These are phyloP conservation scores for Erpetoichthys calabaricus DNA, from an alignment of 2,797 vertebrate species.

Conservation along the genomic window DNA sequence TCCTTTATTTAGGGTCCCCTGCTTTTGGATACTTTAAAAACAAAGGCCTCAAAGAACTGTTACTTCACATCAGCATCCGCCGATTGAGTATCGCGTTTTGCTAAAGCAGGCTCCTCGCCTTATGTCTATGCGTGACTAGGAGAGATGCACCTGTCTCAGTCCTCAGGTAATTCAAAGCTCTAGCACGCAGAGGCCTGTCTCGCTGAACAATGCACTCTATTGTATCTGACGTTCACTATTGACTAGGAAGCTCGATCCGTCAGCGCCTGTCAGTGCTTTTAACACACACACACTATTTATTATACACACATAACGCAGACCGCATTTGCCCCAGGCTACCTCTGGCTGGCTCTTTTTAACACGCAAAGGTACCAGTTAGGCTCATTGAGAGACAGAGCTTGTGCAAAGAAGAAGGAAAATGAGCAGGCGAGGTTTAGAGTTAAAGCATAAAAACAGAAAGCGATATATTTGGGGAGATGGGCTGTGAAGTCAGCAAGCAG, in stretches of 20 bases:
- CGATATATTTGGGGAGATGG: too few species aligned
- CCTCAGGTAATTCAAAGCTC: slow-evolving; percentile 57
- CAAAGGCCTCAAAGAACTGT: too few species aligned
- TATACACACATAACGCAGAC: slow-evolving; percentile 44
- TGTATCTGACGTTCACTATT: slow-evolving; percentile 55
- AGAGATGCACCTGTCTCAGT: slow-evolving; percentile 80
- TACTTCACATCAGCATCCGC: too few species aligned
- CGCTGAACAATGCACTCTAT: slow-evolving; percentile 68
- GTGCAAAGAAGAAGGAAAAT: too few species aligned
- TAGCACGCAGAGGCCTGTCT: slow-evolving; percentile 70
- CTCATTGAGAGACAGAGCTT: slow-evolving; percentile 7
- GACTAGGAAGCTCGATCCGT: slow-evolving; percentile 52
- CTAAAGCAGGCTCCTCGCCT: too few species aligned
- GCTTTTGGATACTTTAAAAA: too few species aligned
- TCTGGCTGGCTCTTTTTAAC: slow-evolving; percentile 45
- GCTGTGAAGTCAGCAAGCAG: too few species aligned
- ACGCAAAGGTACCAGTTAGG: slow-evolving; percentile 53
- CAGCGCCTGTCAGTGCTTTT: slow-evolving; percentile 35
- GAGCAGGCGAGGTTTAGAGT: too few species aligned
- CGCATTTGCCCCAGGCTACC: slow-evolving; percentile 40
- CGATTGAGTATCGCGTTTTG: too few species aligned
- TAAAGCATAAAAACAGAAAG: too few species aligned
- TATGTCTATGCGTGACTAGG: slow-evolving; percentile 63
- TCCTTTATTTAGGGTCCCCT: too few species aligned
- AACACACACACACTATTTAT: slow-evolving; percentile 38